phyloP scores from a whole-genome alignment of 2,888 invertebrate species.

The Bellardia pandia region DNA sequence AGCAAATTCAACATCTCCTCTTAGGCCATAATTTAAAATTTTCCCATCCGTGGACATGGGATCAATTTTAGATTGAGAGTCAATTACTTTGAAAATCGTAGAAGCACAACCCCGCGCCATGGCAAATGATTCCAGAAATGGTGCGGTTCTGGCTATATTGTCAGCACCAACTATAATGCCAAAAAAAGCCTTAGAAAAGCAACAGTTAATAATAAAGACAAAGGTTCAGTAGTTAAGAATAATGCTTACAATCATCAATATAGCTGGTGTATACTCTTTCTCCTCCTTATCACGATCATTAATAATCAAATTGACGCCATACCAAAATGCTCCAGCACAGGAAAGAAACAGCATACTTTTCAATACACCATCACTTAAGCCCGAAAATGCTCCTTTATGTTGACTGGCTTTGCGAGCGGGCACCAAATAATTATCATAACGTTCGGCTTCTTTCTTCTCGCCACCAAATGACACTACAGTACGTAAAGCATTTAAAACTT shows the following conservation, averaged over 20 bases:
- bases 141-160: conserved; percentile 90
- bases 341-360: conserved; percentile 90
- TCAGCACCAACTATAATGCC: conserved; percentile 92
- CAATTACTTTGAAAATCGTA: conserved; percentile 90
- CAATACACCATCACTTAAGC: conserved; percentile 89
- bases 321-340: conserved; percentile 92
- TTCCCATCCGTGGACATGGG: conserved; percentile 88
- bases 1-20: conserved; percentile 89
- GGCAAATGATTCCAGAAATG: conserved; percentile 90
- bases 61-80: conserved; percentile 89
- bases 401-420: conserved; percentile 88
- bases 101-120: conserved; percentile 90
- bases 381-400: conserved; percentile 88
- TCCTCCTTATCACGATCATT: conserved; percentile 86
- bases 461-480: conserved; percentile 93
- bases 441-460: conserved; percentile 89
- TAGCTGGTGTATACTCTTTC: conserved; percentile 89
- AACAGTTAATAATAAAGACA: background rate
- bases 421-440: conserved; percentile 86
- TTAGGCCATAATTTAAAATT: conserved; percentile 85
- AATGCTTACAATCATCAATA: conserved; percentile 88
- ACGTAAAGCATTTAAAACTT: conserved; percentile 89
- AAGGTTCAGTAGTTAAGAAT: too few relatives aligned
- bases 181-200: conserved; percentile 85
- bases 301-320: conserved; percentile 90